These are phyloP conservation scores for Trinectes maculatus DNA, from an alignment of 2,113 vertebrate genomes.

Conservation along the genomic window DNA sequence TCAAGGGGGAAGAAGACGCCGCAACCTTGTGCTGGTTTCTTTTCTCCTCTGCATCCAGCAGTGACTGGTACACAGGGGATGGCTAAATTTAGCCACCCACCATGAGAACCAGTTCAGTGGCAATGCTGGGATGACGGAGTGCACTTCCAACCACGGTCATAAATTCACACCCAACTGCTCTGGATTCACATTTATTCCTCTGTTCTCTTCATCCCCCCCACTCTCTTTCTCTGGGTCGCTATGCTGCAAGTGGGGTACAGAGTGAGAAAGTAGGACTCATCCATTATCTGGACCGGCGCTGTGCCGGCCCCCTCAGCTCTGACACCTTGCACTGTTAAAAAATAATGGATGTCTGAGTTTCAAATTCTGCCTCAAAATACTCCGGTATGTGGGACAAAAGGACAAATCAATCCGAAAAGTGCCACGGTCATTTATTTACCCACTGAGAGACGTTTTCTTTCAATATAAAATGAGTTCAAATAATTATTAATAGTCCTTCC, in stretches of 20 bases:
- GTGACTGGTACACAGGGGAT: slow-evolving; percentile 48
- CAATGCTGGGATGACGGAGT: slow-evolving; percentile 72
- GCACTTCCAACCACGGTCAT: slow-evolving; percentile 49
- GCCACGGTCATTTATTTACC: background rate
- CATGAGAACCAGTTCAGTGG: slow-evolving; percentile 67
- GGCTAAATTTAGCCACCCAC: slow-evolving; percentile 75
- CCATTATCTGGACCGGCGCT: slow-evolving; percentile 53
- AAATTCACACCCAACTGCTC: slow-evolving; percentile 68
- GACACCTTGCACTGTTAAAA: background rate
- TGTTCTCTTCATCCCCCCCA: slow-evolving; percentile 7
- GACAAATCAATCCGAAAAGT: background rate
- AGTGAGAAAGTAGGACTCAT: slow-evolving; percentile 76
- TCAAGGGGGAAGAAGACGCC: slow-evolving; percentile 33
- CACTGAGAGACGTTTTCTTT: background rate
- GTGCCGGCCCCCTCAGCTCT: slow-evolving; percentile 24
- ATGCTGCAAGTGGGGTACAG: slow-evolving; percentile 68
- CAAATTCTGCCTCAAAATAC: slow-evolving; percentile 2
- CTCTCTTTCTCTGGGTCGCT: slow-evolving; percentile 54
- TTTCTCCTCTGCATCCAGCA: slow-evolving; percentile 30
- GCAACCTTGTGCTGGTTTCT: slow-evolving; percentile 65
- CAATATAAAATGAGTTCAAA: too few relatives aligned
- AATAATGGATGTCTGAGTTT: slow-evolving; percentile 20
- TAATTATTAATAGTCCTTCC: too few relatives aligned
- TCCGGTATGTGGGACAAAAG: slow-evolving; percentile 9
- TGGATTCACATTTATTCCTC: slow-evolving; percentile 48